Base-by-base conservation (phyloP, 2,797 vertebrate species). In the Lindbergichthys nudifrons region DNA sequence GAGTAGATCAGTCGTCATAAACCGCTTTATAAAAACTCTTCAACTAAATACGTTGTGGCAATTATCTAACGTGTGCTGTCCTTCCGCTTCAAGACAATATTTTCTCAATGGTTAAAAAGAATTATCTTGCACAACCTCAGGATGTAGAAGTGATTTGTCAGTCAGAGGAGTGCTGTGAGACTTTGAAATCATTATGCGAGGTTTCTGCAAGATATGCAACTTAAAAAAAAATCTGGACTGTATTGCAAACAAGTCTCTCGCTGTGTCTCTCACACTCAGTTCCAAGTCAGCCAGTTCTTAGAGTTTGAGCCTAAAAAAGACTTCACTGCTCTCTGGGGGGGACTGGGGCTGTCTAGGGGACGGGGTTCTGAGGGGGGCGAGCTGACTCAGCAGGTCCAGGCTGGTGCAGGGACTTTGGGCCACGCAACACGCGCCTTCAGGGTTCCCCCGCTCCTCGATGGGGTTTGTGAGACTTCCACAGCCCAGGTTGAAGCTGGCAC, bases 361-460 rank as follows among this genome's bases (percentile, higher is more conserved):
- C 66, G 77, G 92, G 84, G 39, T 83, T 88, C 64, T 88, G 56
- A 61, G 83, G 32, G 62, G 91, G 65, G 32, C n/a, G 65, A 93
- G 91, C 84, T 88, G 79, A 61, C 90, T 57, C 12, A 93, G 92
- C 70, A 84, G 83, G 80, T 95, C 91, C 7, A 88, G 57, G 80
- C 95, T 96, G 39, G 50, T 63, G 47, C 95, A 97, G 56, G 93
- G 92, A 19, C 96, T 96, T 3, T 75, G 93, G 21, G 92, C 89
- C 54, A 95, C 88, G 0, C 94, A 96, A 84, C 97, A 99, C 9
- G 97, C 97, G 0, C 98, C 97, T 88, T 98, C 97, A 0, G 98
- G 98, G 73, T 94, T 96, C 0, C 97, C 97, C 21, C 98, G 90
- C 91, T 98, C 97, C 87, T 98, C 97, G 0, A 96, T 96, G 72